Conservation (phyloP, 2,888 invertebrate genomes). For the Tinea trinotella region DNA sequence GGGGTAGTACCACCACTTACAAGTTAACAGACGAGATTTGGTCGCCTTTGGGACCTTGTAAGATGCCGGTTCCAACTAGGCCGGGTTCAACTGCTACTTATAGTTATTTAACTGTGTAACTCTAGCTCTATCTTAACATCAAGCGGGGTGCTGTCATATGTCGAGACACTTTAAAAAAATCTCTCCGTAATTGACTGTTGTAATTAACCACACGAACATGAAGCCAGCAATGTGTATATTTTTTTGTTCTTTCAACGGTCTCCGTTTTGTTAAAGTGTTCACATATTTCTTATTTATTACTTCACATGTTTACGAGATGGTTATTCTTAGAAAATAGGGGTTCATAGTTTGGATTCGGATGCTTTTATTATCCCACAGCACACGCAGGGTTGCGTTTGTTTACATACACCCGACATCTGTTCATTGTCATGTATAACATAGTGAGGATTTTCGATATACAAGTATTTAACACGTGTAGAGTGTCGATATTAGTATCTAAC, state of each 20-base stretch:
- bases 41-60: no score
- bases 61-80: no score
- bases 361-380: slow-evolving; percentile 9
- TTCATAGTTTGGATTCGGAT: not conserved
- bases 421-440: not conserved
- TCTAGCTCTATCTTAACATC: no score
- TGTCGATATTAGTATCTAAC: no score
- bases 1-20: no score
- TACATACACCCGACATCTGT: slow-evolving; percentile 7
- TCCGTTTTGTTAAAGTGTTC: not conserved
- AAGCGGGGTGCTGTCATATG: no score
- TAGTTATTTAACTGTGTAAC: no score
- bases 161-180: no score
- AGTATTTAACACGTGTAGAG: not conserved
- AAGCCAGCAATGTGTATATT: not conserved
- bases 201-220: not conserved
- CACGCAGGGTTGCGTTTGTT: slow-evolving; percentile 2
- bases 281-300: not conserved
- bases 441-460: not conserved
- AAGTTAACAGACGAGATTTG: no score
- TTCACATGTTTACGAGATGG: slow-evolving; percentile 1
- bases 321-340: slow-evolving; percentile 8
- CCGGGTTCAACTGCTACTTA: no score
- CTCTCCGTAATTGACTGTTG: not conserved
- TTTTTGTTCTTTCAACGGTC: not conserved